Evolutionary conservation across 2,888 invertebrate species (phyloP).

Genomic region (Sussaba pulchella): DNA sequence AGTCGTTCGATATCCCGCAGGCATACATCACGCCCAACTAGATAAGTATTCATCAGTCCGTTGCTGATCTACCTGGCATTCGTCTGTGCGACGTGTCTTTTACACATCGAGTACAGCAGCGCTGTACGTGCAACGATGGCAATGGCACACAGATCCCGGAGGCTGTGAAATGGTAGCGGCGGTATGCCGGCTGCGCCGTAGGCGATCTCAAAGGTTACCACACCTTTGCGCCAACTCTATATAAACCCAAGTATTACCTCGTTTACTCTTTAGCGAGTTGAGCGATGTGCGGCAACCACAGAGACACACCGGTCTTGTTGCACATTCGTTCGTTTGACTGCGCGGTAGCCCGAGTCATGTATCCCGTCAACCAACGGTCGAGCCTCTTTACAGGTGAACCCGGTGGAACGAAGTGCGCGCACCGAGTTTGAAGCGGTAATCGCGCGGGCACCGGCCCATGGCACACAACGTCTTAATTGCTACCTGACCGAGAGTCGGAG

Average conservation of each 20-base stretch:
- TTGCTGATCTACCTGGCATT: slow-evolving; percentile 40
- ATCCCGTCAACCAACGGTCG: slow-evolving; percentile 43
- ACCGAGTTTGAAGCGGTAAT: slow-evolving; percentile 20
- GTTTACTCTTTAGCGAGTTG: slow-evolving; percentile 29
- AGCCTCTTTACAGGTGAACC: slow-evolving; percentile 26
- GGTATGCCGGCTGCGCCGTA: slow-evolving; percentile 28
- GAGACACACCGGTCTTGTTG: slow-evolving; percentile 24
- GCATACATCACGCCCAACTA: slow-evolving; percentile 45
- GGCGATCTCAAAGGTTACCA: slow-evolving; percentile 54
- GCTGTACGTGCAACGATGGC: background rate
- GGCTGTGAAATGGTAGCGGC: slow-evolving; percentile 30
- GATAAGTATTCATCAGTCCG: slow-evolving; percentile 49
- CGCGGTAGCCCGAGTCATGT: background rate
- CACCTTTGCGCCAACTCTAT: slow-evolving; percentile 43
- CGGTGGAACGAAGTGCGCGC: slow-evolving; percentile 47
- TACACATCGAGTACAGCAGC: background rate
- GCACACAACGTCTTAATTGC: slow-evolving; percentile 52
- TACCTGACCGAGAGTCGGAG: slow-evolving; percentile 26
- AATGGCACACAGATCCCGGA: slow-evolving; percentile 11
- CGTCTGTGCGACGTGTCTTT: slow-evolving; percentile 10
- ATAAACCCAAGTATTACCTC: slow-evolving; percentile 30
- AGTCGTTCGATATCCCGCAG: background rate
- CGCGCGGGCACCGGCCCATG: background rate
- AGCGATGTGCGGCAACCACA: slow-evolving; percentile 36
- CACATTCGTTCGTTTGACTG: slow-evolving; percentile 13